Evolutionary conservation across 2,797 vertebrate genomes (phyloP).

Genomic region (Danionella dracula): DNA sequence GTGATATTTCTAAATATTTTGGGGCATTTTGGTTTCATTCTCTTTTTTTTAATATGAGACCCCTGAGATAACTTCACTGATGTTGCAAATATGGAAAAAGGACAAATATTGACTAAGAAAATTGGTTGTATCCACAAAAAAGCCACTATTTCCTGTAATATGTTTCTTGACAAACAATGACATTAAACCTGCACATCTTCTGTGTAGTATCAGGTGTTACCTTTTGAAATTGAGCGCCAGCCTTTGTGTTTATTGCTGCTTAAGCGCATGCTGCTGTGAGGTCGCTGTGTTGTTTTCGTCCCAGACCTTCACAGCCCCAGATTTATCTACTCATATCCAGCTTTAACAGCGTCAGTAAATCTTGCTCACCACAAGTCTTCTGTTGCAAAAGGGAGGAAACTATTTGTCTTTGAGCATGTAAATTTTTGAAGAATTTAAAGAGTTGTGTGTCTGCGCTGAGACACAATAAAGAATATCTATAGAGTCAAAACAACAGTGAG

Average conservation of each 20-base stretch:
- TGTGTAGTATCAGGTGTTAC: not conserved
- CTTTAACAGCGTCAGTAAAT: conserved; percentile 47
- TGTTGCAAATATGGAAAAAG: too few species aligned
- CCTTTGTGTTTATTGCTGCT: conserved; percentile 17
- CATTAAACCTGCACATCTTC: conserved; percentile 10
- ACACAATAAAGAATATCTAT: conserved; percentile 32
- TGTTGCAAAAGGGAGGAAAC: conserved; percentile 24
- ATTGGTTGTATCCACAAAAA: too few species aligned
- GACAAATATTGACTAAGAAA: too few species aligned
- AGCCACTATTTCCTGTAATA: too few species aligned
- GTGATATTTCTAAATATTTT: too few species aligned
- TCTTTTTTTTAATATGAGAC: too few species aligned
- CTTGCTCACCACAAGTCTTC: not conserved
- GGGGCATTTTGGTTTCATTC: too few species aligned
- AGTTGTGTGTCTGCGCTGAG: conserved; percentile 20
- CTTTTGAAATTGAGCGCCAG: conserved; percentile 16
- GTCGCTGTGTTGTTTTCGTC: conserved; percentile 13
- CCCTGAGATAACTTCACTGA: too few species aligned
- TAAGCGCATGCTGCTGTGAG: not conserved
- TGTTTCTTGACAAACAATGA: too few species aligned
- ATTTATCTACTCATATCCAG: conserved; percentile 43
- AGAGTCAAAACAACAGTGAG: conserved; percentile 23
- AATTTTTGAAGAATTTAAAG: conserved; percentile 37
- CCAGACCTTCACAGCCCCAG: conserved; percentile 15
- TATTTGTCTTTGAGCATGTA: conserved; percentile 29